Evolutionary conservation across 2,797 vertebrate species (phyloP).

Genomic region (Eulemur rubriventer): DNA sequence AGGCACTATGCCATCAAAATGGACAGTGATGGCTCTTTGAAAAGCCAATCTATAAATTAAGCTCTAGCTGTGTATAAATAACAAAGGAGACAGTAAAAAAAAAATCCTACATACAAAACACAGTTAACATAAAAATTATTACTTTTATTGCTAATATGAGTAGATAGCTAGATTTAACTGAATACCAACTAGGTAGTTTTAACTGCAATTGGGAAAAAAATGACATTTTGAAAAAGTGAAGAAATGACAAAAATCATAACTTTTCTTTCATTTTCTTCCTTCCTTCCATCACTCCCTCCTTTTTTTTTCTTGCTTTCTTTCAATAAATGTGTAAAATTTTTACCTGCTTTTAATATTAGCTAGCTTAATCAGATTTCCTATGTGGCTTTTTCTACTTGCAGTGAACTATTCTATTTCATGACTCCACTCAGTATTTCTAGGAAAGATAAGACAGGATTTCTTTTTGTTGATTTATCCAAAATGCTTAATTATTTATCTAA

Average conservation of each 20-base stretch:
- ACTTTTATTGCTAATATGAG: not conserved
- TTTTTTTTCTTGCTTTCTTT: not conserved
- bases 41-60: not conserved
- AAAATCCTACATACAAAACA: not conserved
- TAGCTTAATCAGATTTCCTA: constrained; percentile 4
- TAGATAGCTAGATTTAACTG: not conserved
- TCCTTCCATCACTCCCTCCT: not conserved
- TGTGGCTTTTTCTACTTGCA: not conserved
- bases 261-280: not conserved
- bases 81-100: not conserved
- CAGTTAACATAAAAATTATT: not conserved
- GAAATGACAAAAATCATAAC: not conserved
- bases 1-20: not conserved
- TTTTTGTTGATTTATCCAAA: not conserved
- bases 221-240: not conserved
- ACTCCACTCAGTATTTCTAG: not conserved
- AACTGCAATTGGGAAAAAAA: not conserved
- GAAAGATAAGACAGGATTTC: not conserved
- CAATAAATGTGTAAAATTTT: not conserved
- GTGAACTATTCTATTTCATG: not conserved
- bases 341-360: not conserved
- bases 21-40: not conserved
- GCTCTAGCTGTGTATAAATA: not conserved
- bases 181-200: not conserved
- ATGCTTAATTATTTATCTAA: not conserved